Percentiles rank a stretch among this genome's conserved stretches.
Evolutionary conservation across 92 coral and sea anemone species (phyloP).

Genomic region (Parazoanthus darwini): DNA sequence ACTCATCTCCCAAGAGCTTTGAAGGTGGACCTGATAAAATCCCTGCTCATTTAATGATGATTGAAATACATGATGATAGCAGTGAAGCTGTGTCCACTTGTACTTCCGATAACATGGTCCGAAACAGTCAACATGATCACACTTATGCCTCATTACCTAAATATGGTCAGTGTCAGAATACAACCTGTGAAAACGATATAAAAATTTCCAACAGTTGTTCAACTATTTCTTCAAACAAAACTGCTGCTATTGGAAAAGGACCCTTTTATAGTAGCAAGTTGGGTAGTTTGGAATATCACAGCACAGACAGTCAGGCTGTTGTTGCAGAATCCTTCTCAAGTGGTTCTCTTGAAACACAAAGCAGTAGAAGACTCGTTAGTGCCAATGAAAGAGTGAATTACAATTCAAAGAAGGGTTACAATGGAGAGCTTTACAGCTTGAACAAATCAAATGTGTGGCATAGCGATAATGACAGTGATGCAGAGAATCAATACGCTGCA

Average conservation of each 20-base stretch:
- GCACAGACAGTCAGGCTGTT: background rate
- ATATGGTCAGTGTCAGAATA: background rate
- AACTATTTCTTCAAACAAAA: background rate
- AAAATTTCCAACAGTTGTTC: background rate
- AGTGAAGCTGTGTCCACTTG: background rate
- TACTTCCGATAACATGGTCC: conserved; percentile 1
- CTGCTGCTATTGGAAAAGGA: background rate
- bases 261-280: background rate
- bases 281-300: background rate
- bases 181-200: background rate
- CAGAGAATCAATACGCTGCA: background rate
- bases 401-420: background rate
- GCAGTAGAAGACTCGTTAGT: background rate
- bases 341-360: background rate
- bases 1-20: background rate
- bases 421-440: background rate
- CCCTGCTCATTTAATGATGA: background rate
- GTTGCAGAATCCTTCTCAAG: background rate
- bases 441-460: background rate
- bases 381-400: conserved; percentile 5
- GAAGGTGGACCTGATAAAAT: background rate
- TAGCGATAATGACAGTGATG: conserved; percentile 27
- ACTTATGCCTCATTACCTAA: conserved; percentile 15
- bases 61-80: background rate
- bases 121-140: conserved; percentile 34